Evolutionary conservation across 2,797 vertebrate genomes (phyloP).

Genomic region (Chelmon rostratus): DNA sequence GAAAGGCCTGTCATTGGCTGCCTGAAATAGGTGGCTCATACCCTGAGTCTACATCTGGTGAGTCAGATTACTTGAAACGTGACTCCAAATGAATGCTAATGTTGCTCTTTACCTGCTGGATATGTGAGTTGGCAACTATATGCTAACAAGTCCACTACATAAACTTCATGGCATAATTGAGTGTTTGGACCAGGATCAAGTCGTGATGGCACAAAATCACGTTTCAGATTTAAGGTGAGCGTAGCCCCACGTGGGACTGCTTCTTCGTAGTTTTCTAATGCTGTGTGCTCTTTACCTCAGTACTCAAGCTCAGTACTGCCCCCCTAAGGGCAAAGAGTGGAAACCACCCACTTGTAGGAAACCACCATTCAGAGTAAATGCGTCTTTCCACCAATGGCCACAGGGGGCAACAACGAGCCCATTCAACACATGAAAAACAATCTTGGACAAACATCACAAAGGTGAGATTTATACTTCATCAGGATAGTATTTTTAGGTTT

Average conservation of each 20-base stretch:
- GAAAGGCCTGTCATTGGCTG: too few relatives aligned
- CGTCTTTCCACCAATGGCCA: neutral
- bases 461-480: neutral
- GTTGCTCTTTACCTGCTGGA: neutral
- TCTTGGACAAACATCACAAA: neutral
- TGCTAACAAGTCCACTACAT: neutral
- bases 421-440: neutral
- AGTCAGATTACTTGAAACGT: neutral
- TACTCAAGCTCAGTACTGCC: neutral
- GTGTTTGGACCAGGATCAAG: too few relatives aligned
- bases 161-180: too few relatives aligned
- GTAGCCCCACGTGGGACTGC: neutral
- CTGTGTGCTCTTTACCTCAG: too few relatives aligned
- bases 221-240: neutral
- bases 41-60: too few relatives aligned
- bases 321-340: neutral
- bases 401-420: neutral
- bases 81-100: neutral
- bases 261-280: neutral
- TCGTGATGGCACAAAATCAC: neutral
- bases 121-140: neutral
- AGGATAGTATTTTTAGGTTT: neutral
- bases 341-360: neutral
- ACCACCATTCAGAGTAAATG: neutral
- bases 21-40: too few relatives aligned